These are phyloP conservation scores for Liolophura sinensis DNA, from an alignment of 1,140 invertebrate species.

Conservation along the genomic window DNA sequence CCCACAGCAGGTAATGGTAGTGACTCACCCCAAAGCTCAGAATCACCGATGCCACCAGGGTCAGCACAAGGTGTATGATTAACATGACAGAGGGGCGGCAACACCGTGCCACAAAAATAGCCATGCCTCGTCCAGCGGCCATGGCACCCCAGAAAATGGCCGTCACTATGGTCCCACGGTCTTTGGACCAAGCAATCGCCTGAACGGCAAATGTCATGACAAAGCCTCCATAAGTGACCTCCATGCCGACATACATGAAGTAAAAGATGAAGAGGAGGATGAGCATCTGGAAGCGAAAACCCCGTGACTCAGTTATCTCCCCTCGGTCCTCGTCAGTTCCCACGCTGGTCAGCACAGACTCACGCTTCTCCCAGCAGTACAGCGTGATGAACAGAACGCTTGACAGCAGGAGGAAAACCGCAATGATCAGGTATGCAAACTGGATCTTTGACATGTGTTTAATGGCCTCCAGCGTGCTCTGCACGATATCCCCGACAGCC, in stretches of 20 bases:
- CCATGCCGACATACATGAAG: constrained; percentile 60
- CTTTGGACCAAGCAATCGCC: constrained; percentile 42
- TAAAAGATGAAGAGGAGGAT: constrained; percentile 59
- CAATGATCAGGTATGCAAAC: constrained; percentile 60
- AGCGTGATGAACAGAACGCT: constrained; percentile 57
- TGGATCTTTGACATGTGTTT: constrained; percentile 58
- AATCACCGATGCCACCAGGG: constrained; percentile 51
- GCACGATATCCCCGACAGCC: neutral
- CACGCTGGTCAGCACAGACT: constrained; percentile 13
- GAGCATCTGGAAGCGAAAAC: constrained; percentile 44
- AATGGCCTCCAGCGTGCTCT: constrained; percentile 30
- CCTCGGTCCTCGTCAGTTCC: constrained; percentile 10
- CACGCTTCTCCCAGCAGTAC: constrained; percentile 48
- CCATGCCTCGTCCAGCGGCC: constrained; percentile 57
- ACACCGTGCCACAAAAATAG: constrained; percentile 58
- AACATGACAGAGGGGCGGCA: constrained; percentile 55
- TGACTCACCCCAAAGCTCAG: constrained; percentile 49
- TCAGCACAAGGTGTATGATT: constrained; percentile 49
- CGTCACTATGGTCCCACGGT: constrained; percentile 54
- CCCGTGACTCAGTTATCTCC: neutral
- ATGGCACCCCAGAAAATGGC: constrained; percentile 62
- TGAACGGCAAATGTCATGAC: constrained; percentile 55
- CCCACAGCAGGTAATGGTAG: constrained; percentile 38
- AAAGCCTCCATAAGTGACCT: constrained; percentile 61
- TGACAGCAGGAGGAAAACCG: constrained; percentile 55